These are phyloP conservation scores for Spinibarbus caldwelli DNA, from an alignment of 2,797 vertebrate genomes.

Conservation along the genomic window DNA sequence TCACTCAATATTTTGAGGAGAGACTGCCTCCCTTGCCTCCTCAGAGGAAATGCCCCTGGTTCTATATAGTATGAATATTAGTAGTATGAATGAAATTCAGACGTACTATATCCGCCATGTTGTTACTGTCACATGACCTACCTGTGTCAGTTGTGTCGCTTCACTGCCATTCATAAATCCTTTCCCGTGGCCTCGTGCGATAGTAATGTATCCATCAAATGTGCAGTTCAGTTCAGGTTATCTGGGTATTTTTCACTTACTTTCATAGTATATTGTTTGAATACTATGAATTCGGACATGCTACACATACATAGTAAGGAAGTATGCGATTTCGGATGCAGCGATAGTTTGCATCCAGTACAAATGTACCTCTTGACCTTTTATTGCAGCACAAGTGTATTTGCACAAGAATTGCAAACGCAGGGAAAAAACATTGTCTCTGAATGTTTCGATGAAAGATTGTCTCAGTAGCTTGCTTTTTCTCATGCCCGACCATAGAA, in stretches of 20 bases:
- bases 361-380: background rate
- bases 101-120: background rate
- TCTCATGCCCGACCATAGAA: background rate
- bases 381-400: background rate
- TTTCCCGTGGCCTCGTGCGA: background rate
- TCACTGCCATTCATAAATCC: background rate
- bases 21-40: too few species aligned
- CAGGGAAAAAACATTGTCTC: background rate
- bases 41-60: too few species aligned
- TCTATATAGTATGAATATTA: too few species aligned
- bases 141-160: background rate
- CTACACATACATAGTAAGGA: background rate
- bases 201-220: background rate
- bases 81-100: background rate
- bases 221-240: background rate
- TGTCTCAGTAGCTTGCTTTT: background rate
- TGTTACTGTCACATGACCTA: background rate
- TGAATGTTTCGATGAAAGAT: background rate
- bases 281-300: background rate
- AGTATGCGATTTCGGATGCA: background rate
- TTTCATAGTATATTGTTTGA: background rate
- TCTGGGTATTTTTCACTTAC: background rate
- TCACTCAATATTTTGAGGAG: too few species aligned
- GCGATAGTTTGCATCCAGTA: background rate
- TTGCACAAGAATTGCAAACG: background rate